Evolutionary conservation across 2,113 vertebrate species (phyloP).

Genomic region (Tachysurus fulvidraco): DNA sequence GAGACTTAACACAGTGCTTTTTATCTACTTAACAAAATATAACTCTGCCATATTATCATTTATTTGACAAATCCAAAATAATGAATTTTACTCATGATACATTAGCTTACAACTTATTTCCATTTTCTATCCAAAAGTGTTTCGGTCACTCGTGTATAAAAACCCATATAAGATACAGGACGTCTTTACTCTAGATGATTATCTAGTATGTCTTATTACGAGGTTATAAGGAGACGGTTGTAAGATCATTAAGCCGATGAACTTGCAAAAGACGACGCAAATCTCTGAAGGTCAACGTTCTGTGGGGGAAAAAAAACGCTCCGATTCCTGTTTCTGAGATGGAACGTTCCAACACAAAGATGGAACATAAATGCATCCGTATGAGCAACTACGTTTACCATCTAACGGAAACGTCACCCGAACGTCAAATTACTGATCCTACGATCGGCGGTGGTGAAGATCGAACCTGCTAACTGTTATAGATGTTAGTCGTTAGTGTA

Average conservation of each 20-base stretch:
- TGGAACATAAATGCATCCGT: not conserved
- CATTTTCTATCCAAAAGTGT: not conserved
- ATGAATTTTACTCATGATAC: not conserved
- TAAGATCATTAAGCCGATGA: no score
- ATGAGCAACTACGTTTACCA: not conserved
- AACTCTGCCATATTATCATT: not conserved
- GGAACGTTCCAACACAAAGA: not conserved
- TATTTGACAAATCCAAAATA: not conserved
- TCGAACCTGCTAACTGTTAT: not conserved
- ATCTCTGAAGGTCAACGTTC: no score
- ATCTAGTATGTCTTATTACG: no score
- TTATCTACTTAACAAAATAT: not conserved
- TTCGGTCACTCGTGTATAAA: not conserved
- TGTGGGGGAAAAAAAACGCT: no score
- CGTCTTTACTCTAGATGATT: no score
- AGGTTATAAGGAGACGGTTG: no score
- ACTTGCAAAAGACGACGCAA: no score
- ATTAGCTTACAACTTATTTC: not conserved
- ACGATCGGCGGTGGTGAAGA: not conserved
- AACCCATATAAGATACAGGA: no score
- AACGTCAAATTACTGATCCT: not conserved
- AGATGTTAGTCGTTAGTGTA: no score
- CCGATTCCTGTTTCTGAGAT: no score
- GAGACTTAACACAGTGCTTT: no score
- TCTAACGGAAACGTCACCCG: not conserved